These are phyloP conservation scores for Pangasianodon gigas DNA, from an alignment of 2,113 vertebrate genomes.

Conservation along the genomic window DNA sequence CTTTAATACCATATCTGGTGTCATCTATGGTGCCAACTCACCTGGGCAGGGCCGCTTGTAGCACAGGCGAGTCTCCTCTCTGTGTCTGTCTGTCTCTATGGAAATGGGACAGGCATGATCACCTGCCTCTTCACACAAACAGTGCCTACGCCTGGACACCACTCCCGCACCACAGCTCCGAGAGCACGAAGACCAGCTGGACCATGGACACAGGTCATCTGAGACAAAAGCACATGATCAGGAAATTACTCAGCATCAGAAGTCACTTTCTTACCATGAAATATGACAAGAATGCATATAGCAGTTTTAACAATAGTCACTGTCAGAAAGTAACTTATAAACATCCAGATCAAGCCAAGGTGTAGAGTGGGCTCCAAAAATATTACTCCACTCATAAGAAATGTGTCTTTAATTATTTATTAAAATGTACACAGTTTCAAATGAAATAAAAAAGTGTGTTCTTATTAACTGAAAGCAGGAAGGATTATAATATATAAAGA, in stretches of 20 bases:
- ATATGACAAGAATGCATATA: not conserved
- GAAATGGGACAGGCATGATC: slow-evolving; percentile 66
- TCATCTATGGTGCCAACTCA: slow-evolving; percentile 46
- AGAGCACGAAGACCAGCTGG: slow-evolving; percentile 79
- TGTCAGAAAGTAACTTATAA: not conserved
- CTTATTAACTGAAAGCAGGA: too few species aligned
- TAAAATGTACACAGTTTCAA: not conserved
- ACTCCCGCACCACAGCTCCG: slow-evolving; percentile 79
- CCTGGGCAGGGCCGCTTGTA: slow-evolving; percentile 79
- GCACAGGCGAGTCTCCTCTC: slow-evolving; percentile 77
- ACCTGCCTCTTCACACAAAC: slow-evolving; percentile 70
- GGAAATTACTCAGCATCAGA: not conserved
- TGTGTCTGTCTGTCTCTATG: slow-evolving; percentile 55
- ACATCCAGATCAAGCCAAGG: not conserved
- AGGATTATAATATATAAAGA: too few species aligned
- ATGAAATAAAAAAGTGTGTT: too few species aligned
- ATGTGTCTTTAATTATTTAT: not conserved
- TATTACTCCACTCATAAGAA: not conserved
- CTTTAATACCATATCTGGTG: not conserved
- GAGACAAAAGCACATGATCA: not conserved
- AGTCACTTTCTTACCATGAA: not conserved
- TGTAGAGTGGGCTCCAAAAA: not conserved
- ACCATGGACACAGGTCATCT: slow-evolving; percentile 83
- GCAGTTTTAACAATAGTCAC: not conserved
- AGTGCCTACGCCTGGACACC: slow-evolving; percentile 67